Evolutionary conservation across 2,113 vertebrate species (phyloP), one percentile per base, ranked within the genome.

Genomic region (Beaufortia kweichowensis): DNA sequence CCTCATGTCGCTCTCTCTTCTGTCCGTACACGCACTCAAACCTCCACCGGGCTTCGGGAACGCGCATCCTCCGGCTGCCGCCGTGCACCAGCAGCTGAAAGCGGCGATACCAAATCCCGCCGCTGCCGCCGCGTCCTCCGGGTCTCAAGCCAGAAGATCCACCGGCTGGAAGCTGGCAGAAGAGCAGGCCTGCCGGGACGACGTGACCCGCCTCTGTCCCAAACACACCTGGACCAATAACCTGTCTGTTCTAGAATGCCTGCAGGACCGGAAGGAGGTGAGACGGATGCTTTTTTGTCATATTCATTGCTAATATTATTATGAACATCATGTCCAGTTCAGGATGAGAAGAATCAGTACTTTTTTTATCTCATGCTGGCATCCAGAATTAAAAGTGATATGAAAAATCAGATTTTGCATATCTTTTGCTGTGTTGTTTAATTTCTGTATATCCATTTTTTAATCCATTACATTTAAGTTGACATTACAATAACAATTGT

Each of bases 171-270:
- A 92, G 86, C 92, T 95, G 84, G 92, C 92, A 17, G 94, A 95
- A 72, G 94, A 95, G 86, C 91, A 92, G 88, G 91, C 90, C 86
- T 95, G 94, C 82, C 84, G 92, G 78, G 94, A 94, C 75, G 94
- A 95, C 85, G 89, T 94, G 88, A 89, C 82, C 85, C 94, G 94
- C 17, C 91, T 95, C 81, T 96, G 94, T 82, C 92, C 94, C 75
- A 94, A 92, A 83, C 91, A 94, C 89, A 93, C 93, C 91, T 95
- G 94, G 94, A 91, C 88, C 86, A 95, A 95, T 88, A 95, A 95
- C 88, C 89, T 96, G 84, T 94, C 94, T 26, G 93, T 95, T 62
- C 91, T 95, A 67, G 94, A 96, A 84, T 96, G 94, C 48, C 85
- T 96, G 79, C 94, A 95, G 86, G 94, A 95, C 79, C 89, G 92